Base-by-base conservation (phyloP, 2,113 vertebrate species). In the Hyaena hyaena region DNA sequence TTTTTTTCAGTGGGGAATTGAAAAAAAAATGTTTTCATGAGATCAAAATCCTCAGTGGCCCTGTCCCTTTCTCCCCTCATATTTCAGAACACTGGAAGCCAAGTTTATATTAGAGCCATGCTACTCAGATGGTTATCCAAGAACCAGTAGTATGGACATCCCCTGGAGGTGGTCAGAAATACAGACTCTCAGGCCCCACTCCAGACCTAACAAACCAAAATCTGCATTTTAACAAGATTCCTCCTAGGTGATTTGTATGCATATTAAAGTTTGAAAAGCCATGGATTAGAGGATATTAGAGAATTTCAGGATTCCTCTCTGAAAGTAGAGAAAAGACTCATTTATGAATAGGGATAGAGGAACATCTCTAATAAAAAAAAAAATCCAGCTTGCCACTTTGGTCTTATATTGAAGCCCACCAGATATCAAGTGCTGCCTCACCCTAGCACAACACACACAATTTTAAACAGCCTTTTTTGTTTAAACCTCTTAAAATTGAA, bases 221-320 rank as follows among this genome's bases (percentile, higher is more conserved):
- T 33, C 31, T 55, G 14, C 24, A 19, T 71, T 79, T 61, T 61
- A 85, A 26, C 24, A 80, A 69, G 43, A 43, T 71, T 4, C 17
- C 23, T 53, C n/a, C n/a, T 21, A 31, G n/a, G 11, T 45, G 43
- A 93, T 73, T 92, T 45, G 58, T 58, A 43, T 48, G 58, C n/a
- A 48, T 35, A 43, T 88, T 92, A 87, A 74, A 74, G 10, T 82
- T 66, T 82, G 55, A 76, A 65, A 73, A 73, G 73, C 50, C 24
- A 3, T 87, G n/a, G 19, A 35, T 35, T 58, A 58, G 39, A 89
- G 39, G 61, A 69, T 53, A 7, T 71, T 61, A 84, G 58, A 53
- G 85, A 96, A 84, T 61, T 61, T 23, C 8, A 82, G 58, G 35
- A 92, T 88, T 92, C 23, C 28, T 88, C 84, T 93, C 35, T 69